These are phyloP conservation scores for Drosophila albomicans DNA, from an alignment of 1,140 invertebrate species.

Conservation along the genomic window DNA sequence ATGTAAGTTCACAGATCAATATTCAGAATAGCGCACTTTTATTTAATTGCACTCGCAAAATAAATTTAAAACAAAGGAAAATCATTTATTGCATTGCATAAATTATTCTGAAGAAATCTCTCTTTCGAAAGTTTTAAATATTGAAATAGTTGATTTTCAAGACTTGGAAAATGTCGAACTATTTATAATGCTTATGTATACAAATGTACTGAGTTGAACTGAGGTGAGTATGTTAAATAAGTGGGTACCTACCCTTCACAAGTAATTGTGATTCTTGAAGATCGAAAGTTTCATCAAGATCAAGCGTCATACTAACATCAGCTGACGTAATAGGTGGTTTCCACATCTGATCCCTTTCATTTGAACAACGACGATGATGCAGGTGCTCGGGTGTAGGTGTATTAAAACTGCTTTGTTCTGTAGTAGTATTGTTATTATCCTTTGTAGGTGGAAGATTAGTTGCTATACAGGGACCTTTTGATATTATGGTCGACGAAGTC, in stretches of 20 bases:
- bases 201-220: too few species aligned
- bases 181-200: too few species aligned
- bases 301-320: not conserved
- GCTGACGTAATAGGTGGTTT: not conserved
- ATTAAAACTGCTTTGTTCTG: slow-evolving; percentile 30
- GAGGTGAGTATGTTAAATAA: not conserved
- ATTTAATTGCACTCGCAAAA: too few species aligned
- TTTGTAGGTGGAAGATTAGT: slow-evolving; percentile 2
- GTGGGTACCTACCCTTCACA: slow-evolving; percentile 51
- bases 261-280: slow-evolving; percentile 66
- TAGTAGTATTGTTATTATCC: slow-evolving; percentile 60
- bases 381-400: slow-evolving; percentile 14
- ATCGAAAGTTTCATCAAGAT: slow-evolving; percentile 25
- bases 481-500: slow-evolving; percentile 8
- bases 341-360: slow-evolving; percentile 5
- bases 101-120: too few species aligned
- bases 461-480: not conserved
- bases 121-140: too few species aligned
- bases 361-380: not conserved
- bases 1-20: too few species aligned
- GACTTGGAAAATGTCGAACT: too few species aligned
- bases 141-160: too few species aligned
- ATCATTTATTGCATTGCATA: too few species aligned
- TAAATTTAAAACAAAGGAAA: too few species aligned
- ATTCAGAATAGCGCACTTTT: too few species aligned